Evolutionary conservation across 1,140 invertebrate species (phyloP), one percentile per base, ranked within the genome.

Genomic region (Drosophila sp.): DNA sequence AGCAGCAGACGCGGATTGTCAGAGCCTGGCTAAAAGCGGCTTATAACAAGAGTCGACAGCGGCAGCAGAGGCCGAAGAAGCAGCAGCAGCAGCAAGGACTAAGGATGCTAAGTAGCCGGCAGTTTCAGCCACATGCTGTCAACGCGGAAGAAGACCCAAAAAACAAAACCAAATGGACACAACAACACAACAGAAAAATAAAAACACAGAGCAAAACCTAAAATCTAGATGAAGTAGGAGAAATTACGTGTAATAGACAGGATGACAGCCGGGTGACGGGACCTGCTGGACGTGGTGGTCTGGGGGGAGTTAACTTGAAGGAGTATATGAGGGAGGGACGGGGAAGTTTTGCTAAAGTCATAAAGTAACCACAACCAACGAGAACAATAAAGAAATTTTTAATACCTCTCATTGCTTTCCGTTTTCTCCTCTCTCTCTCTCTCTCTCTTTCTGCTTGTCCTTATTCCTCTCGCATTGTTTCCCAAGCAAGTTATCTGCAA

Each of bases 41-140:
- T 86, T 86, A 86, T 72, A 76, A 82, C 83, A 86, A 87, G 83
- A 87, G 66, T 71, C 72, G 65, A 67, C 71, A 85, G 71, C 62
- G 71, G 72, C 38, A 56, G 61, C 47, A 76, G 58, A 30, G 64
- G 56, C 62, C 69, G 57, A 33, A 74, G 30, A 55, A 65, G 30
- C 25, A n/a, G 8, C 29, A 33, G 44, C 30, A 58, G 30, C 35
- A 66, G 30, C 40, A 67, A 25, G 35, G 10, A 5, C 62, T 63
- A 69, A 82, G 72, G 70, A 89, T 87, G 83, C 83, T 87, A 87
- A 87, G 83, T 87, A 89, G 84, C 84, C 84, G 44, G 84, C 83
- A 86, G 77, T 87, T 89, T 76, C 80, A 83, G 79, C 83, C 83
- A 87, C 80, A 86, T 86, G 83, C 83, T 86, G 83, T 86, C 83